Percentiles rank a stretch among this genome's conserved stretches.
Evolutionary conservation across 2,113 vertebrate genomes (phyloP).

Genomic region (Chaetura pelagica): DNA sequence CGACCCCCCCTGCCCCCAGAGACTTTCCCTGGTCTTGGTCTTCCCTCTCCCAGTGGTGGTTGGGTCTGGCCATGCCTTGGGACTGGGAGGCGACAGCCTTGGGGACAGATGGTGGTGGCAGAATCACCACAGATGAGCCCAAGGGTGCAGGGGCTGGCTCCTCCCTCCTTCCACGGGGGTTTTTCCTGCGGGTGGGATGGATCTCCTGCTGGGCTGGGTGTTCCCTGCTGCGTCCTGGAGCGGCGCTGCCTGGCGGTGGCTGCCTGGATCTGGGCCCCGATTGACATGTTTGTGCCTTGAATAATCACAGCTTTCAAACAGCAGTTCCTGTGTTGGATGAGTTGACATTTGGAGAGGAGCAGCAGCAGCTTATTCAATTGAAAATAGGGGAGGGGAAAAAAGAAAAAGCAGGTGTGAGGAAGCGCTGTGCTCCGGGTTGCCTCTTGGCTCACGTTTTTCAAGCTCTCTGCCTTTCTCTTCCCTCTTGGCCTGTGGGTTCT

Average conservation of each 20-base stretch:
- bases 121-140: not conserved
- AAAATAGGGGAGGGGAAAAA: not conserved
- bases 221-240: not conserved
- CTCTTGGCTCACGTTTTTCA: not conserved
- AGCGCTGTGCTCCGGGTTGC: not conserved
- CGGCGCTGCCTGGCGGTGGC: not conserved
- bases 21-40: not conserved
- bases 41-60: not conserved
- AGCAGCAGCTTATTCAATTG: conserved; percentile 38
- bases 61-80: not conserved
- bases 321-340: conserved; percentile 18
- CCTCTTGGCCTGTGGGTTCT: not conserved
- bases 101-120: not conserved
- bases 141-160: rapidly evolving
- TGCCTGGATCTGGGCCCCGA: conserved; percentile 2
- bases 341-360: conserved; percentile 60
- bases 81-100: not conserved
- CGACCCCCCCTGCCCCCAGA: too few relatives aligned
- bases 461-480: not conserved
- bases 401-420: rapidly evolving
- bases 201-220: rapidly evolving
- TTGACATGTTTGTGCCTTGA: conserved; percentile 50
- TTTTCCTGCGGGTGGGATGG: rapidly evolving
- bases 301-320: conserved; percentile 71
- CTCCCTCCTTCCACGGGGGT: rapidly evolving